These are phyloP conservation scores for rabbit (Oryctolagus cuniculus) DNA, from an alignment of 2,113 vertebrate genomes.

Conservation along the genomic window DNA sequence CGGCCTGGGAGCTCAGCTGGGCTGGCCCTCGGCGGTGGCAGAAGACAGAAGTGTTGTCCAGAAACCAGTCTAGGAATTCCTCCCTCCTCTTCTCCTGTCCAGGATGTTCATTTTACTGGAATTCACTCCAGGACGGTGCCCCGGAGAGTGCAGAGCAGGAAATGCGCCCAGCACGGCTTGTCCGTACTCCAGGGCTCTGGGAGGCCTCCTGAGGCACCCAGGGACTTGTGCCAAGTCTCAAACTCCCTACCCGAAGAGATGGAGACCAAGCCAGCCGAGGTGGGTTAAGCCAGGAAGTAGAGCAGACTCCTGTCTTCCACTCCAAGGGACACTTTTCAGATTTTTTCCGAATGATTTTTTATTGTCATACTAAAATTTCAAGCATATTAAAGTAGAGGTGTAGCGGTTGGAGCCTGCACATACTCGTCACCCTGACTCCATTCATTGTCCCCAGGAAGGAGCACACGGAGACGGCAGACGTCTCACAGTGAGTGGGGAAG, in stretches of 20 bases:
- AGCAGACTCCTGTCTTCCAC: neutral
- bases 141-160: neutral
- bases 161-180: neutral
- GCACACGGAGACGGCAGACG: neutral
- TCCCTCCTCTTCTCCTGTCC: neutral
- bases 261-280: neutral
- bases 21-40: neutral
- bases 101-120: neutral
- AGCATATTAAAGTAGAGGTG: neutral
- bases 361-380: slow-evolving; percentile 31
- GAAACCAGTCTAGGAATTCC: neutral
- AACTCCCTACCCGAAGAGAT: neutral
- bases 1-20: neutral
- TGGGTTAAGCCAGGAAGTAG: neutral
- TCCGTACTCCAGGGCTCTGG: neutral
- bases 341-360: slow-evolving; percentile 10
- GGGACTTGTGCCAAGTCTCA: neutral
- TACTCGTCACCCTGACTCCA: neutral
- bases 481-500: neutral
- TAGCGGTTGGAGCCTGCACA: neutral
- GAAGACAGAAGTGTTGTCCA: neutral
- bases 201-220: too few relatives aligned
- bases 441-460: neutral
- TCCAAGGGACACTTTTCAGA: neutral
- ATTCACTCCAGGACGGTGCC: neutral